Percentiles rank a stretch among this genome's conserved stretches.
phyloP scores from a whole-genome alignment of 1,140 invertebrate species.

The Macrobrachium nipponense region DNA sequence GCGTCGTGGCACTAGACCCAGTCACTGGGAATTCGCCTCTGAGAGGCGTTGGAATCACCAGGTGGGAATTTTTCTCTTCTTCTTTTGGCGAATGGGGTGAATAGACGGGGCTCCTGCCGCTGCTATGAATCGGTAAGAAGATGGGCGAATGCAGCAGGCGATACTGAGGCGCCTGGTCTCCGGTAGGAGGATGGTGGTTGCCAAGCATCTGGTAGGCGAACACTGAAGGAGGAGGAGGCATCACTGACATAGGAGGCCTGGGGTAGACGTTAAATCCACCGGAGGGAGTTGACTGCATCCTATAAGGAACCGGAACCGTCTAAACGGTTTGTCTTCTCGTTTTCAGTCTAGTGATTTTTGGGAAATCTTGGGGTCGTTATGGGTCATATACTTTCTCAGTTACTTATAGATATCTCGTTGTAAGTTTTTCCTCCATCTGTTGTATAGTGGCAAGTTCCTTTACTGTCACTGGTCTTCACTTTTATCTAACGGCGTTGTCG shows the following conservation, averaged over 20 bases:
- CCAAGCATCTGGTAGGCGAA: slow-evolving; percentile 48
- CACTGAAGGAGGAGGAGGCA: slow-evolving; percentile 11
- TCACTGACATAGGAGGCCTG: slow-evolving; percentile 30
- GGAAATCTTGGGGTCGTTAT: no score
- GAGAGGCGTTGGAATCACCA: not conserved
- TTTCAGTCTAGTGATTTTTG: no score
- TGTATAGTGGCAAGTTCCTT: no score
- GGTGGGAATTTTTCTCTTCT: slow-evolving; percentile 10
- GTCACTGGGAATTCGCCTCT: not conserved
- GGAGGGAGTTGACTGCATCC: slow-evolving; percentile 40
- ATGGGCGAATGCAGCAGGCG: slow-evolving; percentile 38
- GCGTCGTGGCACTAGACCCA: slow-evolving; percentile 8
- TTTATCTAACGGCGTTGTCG: no score
- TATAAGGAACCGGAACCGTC: no score
- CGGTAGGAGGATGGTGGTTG: slow-evolving; percentile 3
- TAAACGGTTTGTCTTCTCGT: no score
- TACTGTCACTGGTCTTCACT: no score
- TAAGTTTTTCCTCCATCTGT: no score
- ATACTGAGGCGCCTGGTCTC: slow-evolving; percentile 27
- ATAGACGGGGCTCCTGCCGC: slow-evolving; percentile 26
- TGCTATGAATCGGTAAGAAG: slow-evolving; percentile 47
- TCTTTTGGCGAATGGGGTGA: slow-evolving; percentile 44
- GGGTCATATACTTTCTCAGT: no score
- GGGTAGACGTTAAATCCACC: slow-evolving; percentile 42
- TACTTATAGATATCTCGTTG: no score